Evolutionary conservation across 64 coral and sea anemone species (phyloP).

Genomic region (Stylophora pistillata): DNA sequence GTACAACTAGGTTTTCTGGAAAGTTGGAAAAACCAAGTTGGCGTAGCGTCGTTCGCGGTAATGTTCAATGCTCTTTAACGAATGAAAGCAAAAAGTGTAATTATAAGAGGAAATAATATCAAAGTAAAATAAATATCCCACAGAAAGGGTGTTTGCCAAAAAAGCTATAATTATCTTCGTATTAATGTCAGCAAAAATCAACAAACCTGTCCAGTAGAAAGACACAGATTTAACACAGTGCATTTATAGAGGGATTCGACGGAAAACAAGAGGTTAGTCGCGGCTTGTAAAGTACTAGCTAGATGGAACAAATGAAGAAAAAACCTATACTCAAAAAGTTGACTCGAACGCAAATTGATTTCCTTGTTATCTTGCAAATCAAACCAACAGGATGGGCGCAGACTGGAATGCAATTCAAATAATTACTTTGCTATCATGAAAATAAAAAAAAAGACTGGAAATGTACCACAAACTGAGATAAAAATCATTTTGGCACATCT

Average conservation of each 20-base stretch:
- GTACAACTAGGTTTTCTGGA: not conserved
- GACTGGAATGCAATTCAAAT: too few species aligned
- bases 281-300: not conserved
- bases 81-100: not conserved
- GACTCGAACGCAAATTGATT: too few species aligned
- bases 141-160: conserved; percentile 9
- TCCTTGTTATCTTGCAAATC: too few species aligned
- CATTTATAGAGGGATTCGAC: not conserved
- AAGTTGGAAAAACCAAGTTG: not conserved
- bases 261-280: not conserved
- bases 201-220: not conserved
- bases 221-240: not conserved
- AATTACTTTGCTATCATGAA: too few species aligned
- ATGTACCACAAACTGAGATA: too few species aligned
- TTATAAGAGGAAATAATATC: not conserved
- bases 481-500: too few species aligned
- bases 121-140: conserved; percentile 19
- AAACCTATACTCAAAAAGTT: too few species aligned
- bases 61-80: not conserved
- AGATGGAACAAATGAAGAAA: not conserved
- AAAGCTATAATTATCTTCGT: not conserved
- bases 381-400: too few species aligned
- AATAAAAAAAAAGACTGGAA: too few species aligned
- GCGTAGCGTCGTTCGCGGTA: not conserved
- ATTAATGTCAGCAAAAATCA: conserved; percentile 19